Evolutionary conservation across 2,888 invertebrate genomes (phyloP).

Genomic region (Orchesella flavescens): DNA sequence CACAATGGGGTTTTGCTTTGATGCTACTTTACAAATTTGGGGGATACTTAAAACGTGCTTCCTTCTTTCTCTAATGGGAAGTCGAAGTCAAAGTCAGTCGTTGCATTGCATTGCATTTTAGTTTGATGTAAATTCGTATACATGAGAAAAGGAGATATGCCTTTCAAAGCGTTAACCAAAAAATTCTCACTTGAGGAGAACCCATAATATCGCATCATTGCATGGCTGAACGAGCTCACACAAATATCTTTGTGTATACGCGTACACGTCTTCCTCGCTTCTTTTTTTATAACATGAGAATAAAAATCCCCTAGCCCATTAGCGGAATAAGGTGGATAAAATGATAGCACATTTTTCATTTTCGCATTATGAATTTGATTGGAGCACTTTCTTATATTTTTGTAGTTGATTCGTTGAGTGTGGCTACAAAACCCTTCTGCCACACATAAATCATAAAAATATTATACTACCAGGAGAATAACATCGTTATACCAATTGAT

Average conservation of each 20-base stretch:
- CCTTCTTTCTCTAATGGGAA: slow-evolving; percentile 16
- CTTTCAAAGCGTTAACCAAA: slow-evolving; percentile 25
- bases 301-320: slow-evolving; percentile 10
- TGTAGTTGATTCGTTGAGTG: too few species aligned
- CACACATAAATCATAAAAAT: neutral
- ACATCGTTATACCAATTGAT: too few species aligned
- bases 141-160: slow-evolving; percentile 16
- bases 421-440: neutral
- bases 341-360: slow-evolving; percentile 34
- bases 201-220: slow-evolving; percentile 5
- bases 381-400: neutral
- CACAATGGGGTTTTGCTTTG: too few species aligned
- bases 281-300: neutral
- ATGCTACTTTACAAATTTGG: too few species aligned
- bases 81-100: neutral
- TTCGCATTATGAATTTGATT: slow-evolving; percentile 26
- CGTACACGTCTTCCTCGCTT: neutral
- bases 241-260: neutral
- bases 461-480: too few species aligned
- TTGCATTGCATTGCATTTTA: too few species aligned
- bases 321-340: slow-evolving; percentile 6
- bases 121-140: too few species aligned
- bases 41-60: slow-evolving; percentile 16
- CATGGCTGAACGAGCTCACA: slow-evolving; percentile 16
- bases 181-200: slow-evolving; percentile 6